These are phyloP conservation scores for Dromiciops gliroides DNA, from an alignment of 2,113 vertebrate species.

Conservation along the genomic window DNA sequence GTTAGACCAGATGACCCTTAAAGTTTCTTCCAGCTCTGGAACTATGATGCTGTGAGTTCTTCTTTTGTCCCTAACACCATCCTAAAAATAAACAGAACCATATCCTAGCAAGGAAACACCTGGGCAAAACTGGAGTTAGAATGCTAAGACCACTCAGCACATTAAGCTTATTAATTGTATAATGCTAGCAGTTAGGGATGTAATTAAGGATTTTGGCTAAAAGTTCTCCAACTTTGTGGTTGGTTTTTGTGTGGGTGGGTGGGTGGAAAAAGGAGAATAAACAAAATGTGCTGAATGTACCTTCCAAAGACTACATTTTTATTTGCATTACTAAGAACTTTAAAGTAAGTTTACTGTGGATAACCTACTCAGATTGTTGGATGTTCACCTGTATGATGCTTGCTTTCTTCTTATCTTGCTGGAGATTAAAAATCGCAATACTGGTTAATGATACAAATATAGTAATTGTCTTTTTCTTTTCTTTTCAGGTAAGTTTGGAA, in stretches of 20 bases:
- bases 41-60: neutral
- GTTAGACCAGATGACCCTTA: neutral
- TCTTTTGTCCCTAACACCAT: neutral
- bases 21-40: neutral
- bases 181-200: neutral
- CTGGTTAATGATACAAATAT: conserved; percentile 31
- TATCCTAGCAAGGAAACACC: neutral
- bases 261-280: neutral
- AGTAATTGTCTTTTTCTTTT: conserved; percentile 59
- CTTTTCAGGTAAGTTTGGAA: conserved; percentile 79
- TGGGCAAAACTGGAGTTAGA: conserved; percentile 3
- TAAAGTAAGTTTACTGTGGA: conserved; percentile 13
- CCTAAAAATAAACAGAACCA: neutral
- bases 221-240: neutral
- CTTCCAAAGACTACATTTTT: neutral
- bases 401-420: conserved; percentile 3
- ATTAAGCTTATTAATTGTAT: neutral
- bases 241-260: no score
- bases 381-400: neutral
- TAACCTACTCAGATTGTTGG: neutral
- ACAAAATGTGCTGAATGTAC: neutral
- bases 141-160: neutral
- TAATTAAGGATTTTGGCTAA: conserved; percentile 18
- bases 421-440: conserved; percentile 3
- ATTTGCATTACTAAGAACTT: neutral